A percentile compares a stretch with the other conserved stretches of the same genome.
These are phyloP conservation scores for Sphenodon punctatus DNA, from an alignment of 2,797 vertebrate species.

Conservation along the genomic window DNA sequence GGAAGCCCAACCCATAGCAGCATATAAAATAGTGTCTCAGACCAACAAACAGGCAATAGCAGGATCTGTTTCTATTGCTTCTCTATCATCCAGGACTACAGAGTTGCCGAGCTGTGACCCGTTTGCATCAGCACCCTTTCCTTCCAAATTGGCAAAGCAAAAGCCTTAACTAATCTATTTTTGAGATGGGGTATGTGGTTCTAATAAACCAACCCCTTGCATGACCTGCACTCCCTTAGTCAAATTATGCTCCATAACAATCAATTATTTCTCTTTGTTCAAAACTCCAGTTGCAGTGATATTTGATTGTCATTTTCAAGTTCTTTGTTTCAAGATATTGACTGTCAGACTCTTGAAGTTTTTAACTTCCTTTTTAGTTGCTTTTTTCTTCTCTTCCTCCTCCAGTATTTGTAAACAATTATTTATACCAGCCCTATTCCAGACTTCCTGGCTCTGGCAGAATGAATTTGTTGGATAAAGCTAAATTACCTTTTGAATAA, in stretches of 20 bases:
- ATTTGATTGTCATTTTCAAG: conserved; percentile 38
- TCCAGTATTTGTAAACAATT: conserved; percentile 13
- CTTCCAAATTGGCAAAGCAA: conserved; percentile 82
- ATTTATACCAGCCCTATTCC: conserved; percentile 31
- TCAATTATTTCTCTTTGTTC: conserved; percentile 25
- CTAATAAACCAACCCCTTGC: background rate
- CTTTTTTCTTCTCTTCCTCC: conserved; percentile 12
- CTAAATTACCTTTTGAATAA: conserved; percentile 26
- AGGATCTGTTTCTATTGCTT: conserved; percentile 80
- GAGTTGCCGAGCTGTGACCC: conserved; percentile 80
- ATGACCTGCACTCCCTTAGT: background rate
- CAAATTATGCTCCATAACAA: conserved; percentile 21
- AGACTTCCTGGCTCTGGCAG: background rate
- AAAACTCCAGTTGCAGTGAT: conserved; percentile 54
- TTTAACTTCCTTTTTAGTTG: conserved; percentile 5
- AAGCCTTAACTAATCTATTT: conserved; percentile 79
- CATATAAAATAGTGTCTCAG: conserved; percentile 78
- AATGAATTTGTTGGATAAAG: conserved; percentile 3
- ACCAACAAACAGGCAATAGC: conserved; percentile 76
- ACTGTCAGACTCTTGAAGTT: conserved; percentile 43
- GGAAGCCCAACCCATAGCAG: conserved; percentile 65
- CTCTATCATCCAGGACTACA: conserved; percentile 78
- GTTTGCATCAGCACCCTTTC: conserved; percentile 91
- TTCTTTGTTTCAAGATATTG: conserved; percentile 39
- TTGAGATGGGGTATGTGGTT: background rate